Conservation (phyloP, 2,888 invertebrate species). For the Eurytoma californica region DNA sequence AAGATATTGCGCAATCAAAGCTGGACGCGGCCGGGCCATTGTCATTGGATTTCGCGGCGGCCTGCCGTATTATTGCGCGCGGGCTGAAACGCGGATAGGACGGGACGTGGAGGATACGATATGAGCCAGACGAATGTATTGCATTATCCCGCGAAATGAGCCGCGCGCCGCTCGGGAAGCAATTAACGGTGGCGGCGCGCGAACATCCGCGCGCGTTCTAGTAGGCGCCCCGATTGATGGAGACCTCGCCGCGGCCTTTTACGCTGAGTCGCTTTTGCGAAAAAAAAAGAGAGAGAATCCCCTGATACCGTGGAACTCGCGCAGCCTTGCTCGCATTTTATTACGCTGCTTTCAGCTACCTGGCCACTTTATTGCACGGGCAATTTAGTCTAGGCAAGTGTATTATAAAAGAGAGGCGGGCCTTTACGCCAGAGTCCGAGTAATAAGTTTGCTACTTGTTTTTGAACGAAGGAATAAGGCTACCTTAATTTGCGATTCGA, state of each 20-base stretch:
- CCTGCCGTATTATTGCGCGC: constrained; percentile 14
- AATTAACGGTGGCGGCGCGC: constrained; percentile 67
- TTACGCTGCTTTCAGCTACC: no score
- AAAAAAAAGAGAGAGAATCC: no score
- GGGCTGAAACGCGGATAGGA: not conserved
- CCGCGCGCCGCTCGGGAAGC: constrained; percentile 63
- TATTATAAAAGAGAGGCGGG: no score
- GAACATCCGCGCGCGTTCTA: constrained; percentile 57
- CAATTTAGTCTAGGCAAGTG: no score
- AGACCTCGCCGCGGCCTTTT: no score
- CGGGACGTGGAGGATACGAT: constrained; percentile 36
- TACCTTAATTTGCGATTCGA: no score
- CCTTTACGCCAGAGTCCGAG: no score
- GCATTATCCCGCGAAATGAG: constrained; percentile 67
- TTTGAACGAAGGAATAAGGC: no score
- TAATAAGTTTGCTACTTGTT: no score
- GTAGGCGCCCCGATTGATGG: not conserved
- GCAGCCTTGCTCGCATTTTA: not conserved
- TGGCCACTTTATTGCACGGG: no score
- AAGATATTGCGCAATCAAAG: constrained; percentile 46
- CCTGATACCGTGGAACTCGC: not conserved
- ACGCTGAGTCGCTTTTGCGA: no score
- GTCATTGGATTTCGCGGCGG: constrained; percentile 41
- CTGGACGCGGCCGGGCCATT: constrained; percentile 18
- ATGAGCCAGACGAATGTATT: constrained; percentile 59